Evolutionary conservation across 2,888 invertebrate genomes (phyloP).

Genomic region (Callyntrura guangdongensis): DNA sequence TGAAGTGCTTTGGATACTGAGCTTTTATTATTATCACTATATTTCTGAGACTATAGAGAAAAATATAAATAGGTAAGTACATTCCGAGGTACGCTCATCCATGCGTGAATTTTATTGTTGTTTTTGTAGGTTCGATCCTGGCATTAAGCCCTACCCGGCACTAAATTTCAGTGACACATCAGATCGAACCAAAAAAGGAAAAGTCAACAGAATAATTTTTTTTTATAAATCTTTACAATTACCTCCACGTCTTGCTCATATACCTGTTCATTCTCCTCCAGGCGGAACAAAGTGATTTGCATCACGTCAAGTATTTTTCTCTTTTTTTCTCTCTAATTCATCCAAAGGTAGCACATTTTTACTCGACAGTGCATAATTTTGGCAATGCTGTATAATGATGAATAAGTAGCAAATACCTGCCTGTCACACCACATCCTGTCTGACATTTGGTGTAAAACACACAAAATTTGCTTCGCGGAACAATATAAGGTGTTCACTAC

Average conservation of each 20-base stretch:
- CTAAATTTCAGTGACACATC: not conserved
- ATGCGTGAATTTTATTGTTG: no score
- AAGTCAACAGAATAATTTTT: slow-evolving; percentile 22
- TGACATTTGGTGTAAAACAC: slow-evolving; percentile 7
- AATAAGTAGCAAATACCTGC: not conserved
- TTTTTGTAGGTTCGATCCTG: not conserved
- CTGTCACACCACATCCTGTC: slow-evolving; percentile 33
- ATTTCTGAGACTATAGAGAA: no score
- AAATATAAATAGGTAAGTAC: no score
- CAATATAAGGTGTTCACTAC: not conserved
- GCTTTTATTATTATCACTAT: no score
- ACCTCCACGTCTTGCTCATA: slow-evolving; percentile 25
- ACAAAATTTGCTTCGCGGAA: not conserved
- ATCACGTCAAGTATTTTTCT: slow-evolving; percentile 2
- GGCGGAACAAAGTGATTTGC: slow-evolving; percentile 49
- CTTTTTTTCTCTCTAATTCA: not conserved
- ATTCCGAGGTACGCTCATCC: no score
- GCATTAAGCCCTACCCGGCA: not conserved
- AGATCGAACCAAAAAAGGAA: not conserved
- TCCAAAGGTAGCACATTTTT: not conserved
- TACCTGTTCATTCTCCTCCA: slow-evolving; percentile 38
- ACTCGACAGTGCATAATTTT: not conserved
- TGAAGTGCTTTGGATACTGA: no score
- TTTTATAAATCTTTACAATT: slow-evolving; percentile 38
- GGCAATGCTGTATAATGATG: slow-evolving; percentile 4